Base-by-base conservation (phyloP, 2,797 vertebrate species). In the Caiman crocodilus region DNA sequence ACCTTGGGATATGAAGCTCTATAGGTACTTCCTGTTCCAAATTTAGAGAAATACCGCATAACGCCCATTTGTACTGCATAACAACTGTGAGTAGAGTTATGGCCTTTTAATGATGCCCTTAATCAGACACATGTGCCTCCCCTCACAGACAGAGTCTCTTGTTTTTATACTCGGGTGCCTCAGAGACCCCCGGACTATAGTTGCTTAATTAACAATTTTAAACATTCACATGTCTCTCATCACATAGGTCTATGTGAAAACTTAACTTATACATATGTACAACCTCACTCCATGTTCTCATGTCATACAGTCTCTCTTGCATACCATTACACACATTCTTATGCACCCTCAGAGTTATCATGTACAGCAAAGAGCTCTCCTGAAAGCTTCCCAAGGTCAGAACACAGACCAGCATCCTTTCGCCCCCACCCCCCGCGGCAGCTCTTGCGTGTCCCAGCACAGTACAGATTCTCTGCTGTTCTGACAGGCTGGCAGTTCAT, bases 401-500 rank as follows among this genome's bases (percentile, higher is more conserved):
- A 84, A 90, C 10, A 61, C 76, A 90, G 64, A 59, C 76, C 59
- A 20, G 50, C 9, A 26, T 57, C 25, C 14, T 17, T 35, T 56
- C 55, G 3, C 3, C 58, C 67, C 11, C 92, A 74, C 55, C 60
- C 85, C 94, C 93, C 21, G 85, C 5, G 10, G 93, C 77, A 81
- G 91, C 92, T 85, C 90, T 94, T 86, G 75, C 84, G 88, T 88
- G 89, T 88, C 89, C 89, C 88, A n/a, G 92, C 90, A 77, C 87
- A 9, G 94, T 65, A 82, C 90, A 74, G 90, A 88, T 84, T 15
- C 65, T 81, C 89, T 13, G 23, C 82, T 1, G 1, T 60, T 89
- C 82, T 94, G 94, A 93, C 96, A 95, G 88, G 85, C 92, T 94
- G 92, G 88, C 91, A 94, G 77, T 93, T 95, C 95, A 96, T 96